phyloP scores from a whole-genome alignment of 2,113 vertebrate species.

The Muntiacus reevesi region DNA sequence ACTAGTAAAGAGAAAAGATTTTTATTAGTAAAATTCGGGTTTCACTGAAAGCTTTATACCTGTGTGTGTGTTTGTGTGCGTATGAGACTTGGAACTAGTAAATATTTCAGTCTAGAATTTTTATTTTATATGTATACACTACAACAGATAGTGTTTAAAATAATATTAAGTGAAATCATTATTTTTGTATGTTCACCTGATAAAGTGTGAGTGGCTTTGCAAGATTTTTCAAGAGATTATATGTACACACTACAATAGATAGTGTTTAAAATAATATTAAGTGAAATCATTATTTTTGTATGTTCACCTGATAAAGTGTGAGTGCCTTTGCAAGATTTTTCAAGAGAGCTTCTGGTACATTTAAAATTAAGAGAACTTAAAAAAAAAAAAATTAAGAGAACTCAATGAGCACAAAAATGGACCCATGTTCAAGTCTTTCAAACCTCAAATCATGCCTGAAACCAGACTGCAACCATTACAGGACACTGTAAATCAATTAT shows the following conservation, averaged over 20 bases:
- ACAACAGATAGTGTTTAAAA: background rate
- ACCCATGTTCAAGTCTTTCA: constrained; percentile 7
- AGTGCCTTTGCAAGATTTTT: background rate
- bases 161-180: background rate
- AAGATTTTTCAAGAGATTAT: background rate
- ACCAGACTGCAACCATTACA: background rate
- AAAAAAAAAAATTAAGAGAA: background rate
- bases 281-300: background rate
- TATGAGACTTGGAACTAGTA: background rate
- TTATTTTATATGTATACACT: constrained; percentile 8
- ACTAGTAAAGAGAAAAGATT: constrained; percentile 80
- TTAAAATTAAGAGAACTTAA: background rate
- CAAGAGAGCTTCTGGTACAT: background rate
- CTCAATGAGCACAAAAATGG: background rate
- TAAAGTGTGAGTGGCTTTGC: background rate
- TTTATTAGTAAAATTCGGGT: constrained; percentile 46
- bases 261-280: background rate
- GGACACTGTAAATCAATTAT: background rate
- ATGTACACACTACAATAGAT: background rate
- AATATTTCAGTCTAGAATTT: constrained; percentile 14
- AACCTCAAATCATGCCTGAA: background rate
- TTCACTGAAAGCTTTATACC: background rate
- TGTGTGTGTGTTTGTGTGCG: background rate
- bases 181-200: background rate
- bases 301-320: background rate